Conservation (phyloP, 53 echinoderm and acorn worm genomes). For the Pentamera pediparva region DNA sequence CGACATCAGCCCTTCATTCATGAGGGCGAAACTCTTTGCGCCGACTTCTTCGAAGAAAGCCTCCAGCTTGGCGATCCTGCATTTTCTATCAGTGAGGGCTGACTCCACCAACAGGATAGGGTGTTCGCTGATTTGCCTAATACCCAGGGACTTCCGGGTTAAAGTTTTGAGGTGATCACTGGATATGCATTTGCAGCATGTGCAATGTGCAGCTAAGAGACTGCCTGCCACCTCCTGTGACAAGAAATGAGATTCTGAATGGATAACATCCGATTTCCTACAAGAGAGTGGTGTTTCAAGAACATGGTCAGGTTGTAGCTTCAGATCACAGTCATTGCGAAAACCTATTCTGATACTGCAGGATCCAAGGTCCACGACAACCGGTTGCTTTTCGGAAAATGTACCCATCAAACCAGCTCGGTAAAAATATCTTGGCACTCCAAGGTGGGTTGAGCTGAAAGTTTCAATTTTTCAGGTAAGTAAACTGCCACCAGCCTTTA, state of each 20-base stretch:
- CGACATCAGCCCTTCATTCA: constrained; percentile 49
- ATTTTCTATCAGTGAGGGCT: neutral
- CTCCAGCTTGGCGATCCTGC: constrained; percentile 37
- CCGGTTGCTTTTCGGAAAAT: neutral
- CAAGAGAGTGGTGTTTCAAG: constrained; percentile 13
- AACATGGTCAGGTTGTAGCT: constrained; percentile 39
- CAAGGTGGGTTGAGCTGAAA: no score
- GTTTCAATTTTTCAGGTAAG: no score
- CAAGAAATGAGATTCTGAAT: no score
- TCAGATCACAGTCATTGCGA: constrained; percentile 30
- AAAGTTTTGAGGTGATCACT: constrained; percentile 7
- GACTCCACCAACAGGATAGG: constrained; percentile 46
- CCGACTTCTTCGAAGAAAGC: constrained; percentile 45
- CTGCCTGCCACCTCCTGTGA: no score
- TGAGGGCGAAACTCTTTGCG: constrained; percentile 39
- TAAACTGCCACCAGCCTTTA: no score
- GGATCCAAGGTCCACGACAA: constrained; percentile 55
- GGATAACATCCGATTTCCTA: neutral
- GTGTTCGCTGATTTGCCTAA: constrained; percentile 18
- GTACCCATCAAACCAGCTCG: no score
- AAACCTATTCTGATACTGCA: constrained; percentile 43
- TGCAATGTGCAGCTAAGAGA: no score
- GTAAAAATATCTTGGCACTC: no score
- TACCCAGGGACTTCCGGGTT: constrained; percentile 9
- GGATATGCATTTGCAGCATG: no score